Conservation (phyloP, 1,140 invertebrate genomes). For the Venturia canescens region DNA sequence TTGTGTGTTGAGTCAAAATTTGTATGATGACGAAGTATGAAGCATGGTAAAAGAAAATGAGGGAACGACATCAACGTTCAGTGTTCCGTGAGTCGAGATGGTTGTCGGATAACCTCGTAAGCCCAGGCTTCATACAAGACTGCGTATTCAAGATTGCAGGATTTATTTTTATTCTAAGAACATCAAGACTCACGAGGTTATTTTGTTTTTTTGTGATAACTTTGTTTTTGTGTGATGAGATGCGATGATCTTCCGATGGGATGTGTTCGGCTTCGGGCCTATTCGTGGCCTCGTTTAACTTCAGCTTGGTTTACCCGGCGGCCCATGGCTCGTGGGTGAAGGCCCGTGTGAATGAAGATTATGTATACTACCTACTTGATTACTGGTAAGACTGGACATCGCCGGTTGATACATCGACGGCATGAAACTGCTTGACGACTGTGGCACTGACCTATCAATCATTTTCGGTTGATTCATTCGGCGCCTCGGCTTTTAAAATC, state of each 20-base stretch:
- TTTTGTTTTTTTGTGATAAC: background rate
- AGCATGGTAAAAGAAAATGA: background rate
- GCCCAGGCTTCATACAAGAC: no score
- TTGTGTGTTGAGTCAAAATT: background rate
- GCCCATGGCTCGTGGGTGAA: slow-evolving; percentile 66
- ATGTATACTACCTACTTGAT: slow-evolving; percentile 66
- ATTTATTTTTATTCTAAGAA: no score
- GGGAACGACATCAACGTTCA: background rate
- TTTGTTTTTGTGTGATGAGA: slow-evolving; percentile 1
- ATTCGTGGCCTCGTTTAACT: slow-evolving; percentile 57
- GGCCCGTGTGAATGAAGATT: slow-evolving; percentile 68
- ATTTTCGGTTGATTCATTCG: slow-evolving; percentile 47
- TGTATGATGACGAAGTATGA: background rate
- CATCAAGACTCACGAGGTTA: background rate
- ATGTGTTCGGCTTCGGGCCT: slow-evolving; percentile 27
- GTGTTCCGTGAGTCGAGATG: background rate
- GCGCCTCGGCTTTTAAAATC: background rate
- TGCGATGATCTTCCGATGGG: slow-evolving; percentile 11
- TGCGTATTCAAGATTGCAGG: no score
- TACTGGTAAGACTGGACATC: slow-evolving; percentile 63
- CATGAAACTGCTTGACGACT: slow-evolving; percentile 66
- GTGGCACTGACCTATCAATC: slow-evolving; percentile 60
- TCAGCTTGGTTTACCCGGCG: slow-evolving; percentile 67
- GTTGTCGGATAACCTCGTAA: background rate
- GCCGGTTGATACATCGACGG: slow-evolving; percentile 65